Evolutionary conservation across 64 coral and sea anemone species (phyloP).

Genomic region (Actinia tenebrosa): DNA sequence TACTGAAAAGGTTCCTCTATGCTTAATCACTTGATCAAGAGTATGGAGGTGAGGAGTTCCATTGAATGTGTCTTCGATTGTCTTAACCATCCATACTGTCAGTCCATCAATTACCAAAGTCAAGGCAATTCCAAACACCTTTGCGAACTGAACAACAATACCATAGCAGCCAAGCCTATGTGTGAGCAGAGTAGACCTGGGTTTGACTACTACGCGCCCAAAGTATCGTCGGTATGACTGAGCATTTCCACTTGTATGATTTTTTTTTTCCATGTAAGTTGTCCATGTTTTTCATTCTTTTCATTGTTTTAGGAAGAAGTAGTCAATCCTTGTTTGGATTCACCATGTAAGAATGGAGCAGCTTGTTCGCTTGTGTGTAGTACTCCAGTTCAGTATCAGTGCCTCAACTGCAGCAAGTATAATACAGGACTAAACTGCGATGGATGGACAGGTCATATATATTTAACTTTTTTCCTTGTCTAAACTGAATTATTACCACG

Average conservation of each 20-base stretch:
- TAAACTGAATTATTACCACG: too few relatives aligned
- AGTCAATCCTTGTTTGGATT: background rate
- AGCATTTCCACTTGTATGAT: background rate
- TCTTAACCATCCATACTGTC: background rate
- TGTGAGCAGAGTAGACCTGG: background rate
- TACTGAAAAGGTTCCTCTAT: background rate
- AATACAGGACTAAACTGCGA: background rate
- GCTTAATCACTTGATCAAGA: background rate
- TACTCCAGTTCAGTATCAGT: background rate
- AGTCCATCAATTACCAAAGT: conserved; percentile 3
- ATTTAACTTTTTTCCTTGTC: too few relatives aligned
- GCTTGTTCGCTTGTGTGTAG: background rate
- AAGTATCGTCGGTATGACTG: background rate
- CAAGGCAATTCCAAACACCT: background rate
- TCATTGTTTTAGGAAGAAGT: background rate
- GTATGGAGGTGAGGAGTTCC: background rate
- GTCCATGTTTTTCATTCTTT: background rate
- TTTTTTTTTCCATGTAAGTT: background rate
- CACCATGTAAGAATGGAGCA: background rate
- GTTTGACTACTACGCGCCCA: background rate
- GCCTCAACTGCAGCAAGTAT: background rate
- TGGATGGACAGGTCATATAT: background rate
- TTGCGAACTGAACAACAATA: background rate
- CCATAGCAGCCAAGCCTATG: background rate
- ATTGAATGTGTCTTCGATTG: background rate